Evolutionary conservation across 2,797 vertebrate species (phyloP).

Genomic region (Tangara arthus): DNA sequence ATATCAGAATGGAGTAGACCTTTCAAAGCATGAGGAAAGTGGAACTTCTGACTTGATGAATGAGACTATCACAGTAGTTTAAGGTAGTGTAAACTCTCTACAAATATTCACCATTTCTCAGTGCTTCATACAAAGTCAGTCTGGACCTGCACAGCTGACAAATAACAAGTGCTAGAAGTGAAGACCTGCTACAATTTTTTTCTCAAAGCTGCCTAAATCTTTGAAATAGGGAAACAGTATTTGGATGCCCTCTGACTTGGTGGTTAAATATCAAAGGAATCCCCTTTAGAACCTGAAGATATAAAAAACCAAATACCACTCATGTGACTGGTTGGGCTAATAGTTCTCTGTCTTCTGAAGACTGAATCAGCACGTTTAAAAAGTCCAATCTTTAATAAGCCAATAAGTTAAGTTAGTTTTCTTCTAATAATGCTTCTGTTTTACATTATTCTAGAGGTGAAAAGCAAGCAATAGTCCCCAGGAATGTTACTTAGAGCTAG

Average conservation of each 20-base stretch:
- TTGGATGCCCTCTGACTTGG: background rate
- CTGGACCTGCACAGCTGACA: background rate
- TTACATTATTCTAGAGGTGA: background rate
- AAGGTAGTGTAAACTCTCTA: background rate
- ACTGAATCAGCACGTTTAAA: background rate
- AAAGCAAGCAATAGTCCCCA: background rate
- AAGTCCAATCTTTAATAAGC: background rate
- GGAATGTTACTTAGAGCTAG: background rate
- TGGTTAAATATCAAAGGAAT: background rate
- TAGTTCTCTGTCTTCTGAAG: background rate
- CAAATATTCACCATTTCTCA: background rate
- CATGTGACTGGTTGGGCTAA: background rate
- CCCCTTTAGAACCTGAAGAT: background rate
- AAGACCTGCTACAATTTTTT: background rate
- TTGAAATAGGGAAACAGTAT: background rate
- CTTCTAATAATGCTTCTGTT: background rate
- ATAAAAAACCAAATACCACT: background rate
- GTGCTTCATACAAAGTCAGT: background rate
- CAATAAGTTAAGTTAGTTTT: background rate
- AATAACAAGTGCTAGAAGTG: background rate
- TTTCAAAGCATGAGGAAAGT: background rate
- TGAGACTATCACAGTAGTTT: background rate
- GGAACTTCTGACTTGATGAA: slow-evolving; percentile 4
- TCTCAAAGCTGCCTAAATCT: background rate
- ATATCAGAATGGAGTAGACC: background rate